Evolutionary conservation across 2,888 invertebrate species (phyloP), one percentile per base, ranked within the genome.

Genomic region (Isoperla grammatica): DNA sequence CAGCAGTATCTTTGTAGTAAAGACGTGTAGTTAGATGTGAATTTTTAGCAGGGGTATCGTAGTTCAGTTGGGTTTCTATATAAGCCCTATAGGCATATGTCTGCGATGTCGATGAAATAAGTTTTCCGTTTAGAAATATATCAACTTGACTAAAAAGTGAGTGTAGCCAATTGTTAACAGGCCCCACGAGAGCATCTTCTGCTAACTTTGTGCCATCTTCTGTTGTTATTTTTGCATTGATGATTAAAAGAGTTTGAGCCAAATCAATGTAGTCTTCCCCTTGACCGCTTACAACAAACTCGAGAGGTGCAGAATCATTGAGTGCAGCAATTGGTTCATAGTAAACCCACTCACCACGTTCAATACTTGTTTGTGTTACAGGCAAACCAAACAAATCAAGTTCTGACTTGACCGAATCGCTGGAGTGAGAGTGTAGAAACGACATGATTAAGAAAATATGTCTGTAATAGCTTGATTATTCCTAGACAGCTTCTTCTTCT

Each of bases 101-200:
- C 15, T 40, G 40, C 12, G 40, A 13, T 12, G 0, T 67, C 60
- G 67, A 64, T 0, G 66, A 67, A 8, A 69, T 62, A 4, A 67
- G 39, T 61, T 68, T 68, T 53, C 68, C 65, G 57, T 70, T 69
- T 13, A 69, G 61, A 56, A 63, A 66, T 19, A 69, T 59, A 55
- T 68, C 66, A 0, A n/a, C 61, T 55, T 69, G 67, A 43, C 63
- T 65, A 46, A 68, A 68, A 4, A 68, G 20, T 2, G 66, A 60
- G 45, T 65, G 67, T 23, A 66, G 12, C 54, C 64, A 61, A 56
- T 67, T 67, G 60, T 67, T 68, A 12, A 63, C 62, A 19, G 67
- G 65, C 4, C 60, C 65, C 11, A 65, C 57, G 17, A 45, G 50
- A 59, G 45, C 56, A 0, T 35, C 17, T 11, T 42, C 39, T 12